Evolutionary conservation across 2,113 vertebrate genomes (phyloP), one percentile per base, ranked within the genome.

Genomic region (Oostethus manadensis): DNA sequence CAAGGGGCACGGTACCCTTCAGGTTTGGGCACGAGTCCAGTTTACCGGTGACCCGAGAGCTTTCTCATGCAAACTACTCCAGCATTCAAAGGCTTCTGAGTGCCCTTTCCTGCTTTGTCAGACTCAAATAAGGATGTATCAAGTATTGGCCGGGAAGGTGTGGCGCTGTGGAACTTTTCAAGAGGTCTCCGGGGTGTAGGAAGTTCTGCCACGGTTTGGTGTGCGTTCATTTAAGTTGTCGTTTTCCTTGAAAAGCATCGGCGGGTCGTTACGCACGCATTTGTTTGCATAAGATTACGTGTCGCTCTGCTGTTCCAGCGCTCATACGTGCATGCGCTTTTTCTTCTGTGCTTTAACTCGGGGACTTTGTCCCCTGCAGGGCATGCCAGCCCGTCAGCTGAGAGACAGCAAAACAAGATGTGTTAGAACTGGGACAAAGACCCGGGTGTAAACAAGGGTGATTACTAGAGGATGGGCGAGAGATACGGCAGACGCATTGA

Each of bases 311-410:
- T 43, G 26, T 58, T 16, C 51, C 17, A 11, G 22, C 62, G 58
- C 53, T 21, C 59, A 33, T 62, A 73, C 59, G 51, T 35, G 60
- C 8, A 3, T 61, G 50, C 29, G 58, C 69, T 79, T 74, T 79
- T 74, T 76, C 44, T 49, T 64, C 62, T 59, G 22, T 64, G 69
- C 57, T 20, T 63, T 47, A 66, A 55, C 62, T 60, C 35, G 0
- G 68, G 75, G 73, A 85, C 86, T 84, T 88, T 86, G 86, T 72
- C 82, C 87, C 71, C 23, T 64, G 68, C 58, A 75, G 85, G 77
- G 81, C 76, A 79, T 83, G 79, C 80, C 82, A 79, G 66, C 74
- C 76, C 70, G 79, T 88, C 86, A 88, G 84, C 84, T 85, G 87
- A 83, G 84, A 58, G 66, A 48, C 38, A 57, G 65, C 68, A 71